A percentile compares a stretch with the other conserved stretches of the same genome.
Conservation (phyloP, 2,888 invertebrate genomes). For the Rotaria macrura region DNA sequence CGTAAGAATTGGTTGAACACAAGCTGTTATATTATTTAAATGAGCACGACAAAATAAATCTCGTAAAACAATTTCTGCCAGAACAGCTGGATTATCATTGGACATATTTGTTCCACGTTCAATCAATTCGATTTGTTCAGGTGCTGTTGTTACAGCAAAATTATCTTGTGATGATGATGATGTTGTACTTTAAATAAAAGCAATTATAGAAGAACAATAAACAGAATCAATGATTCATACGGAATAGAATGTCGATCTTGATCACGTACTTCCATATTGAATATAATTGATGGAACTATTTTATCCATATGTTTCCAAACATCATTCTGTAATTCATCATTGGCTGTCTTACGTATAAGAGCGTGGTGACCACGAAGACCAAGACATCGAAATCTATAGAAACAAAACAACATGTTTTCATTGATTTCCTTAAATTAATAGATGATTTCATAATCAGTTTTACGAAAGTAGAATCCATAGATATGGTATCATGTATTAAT, state of each 20-base stretch:
- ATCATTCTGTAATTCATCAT: conserved; percentile 17
- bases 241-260: not conserved
- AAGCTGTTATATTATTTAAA: conserved; percentile 12
- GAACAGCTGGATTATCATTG: not conserved
- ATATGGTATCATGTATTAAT: too few relatives aligned
- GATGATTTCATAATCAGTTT: not conserved
- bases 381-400: not conserved
- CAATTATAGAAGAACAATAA: not conserved
- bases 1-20: conserved; percentile 8
- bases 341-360: not conserved
- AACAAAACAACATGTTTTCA: not conserved
- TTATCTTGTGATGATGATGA: not conserved
- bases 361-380: conserved; percentile 19
- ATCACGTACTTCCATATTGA: not conserved
- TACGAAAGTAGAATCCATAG: too few relatives aligned
- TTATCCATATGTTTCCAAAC: conserved; percentile 16
- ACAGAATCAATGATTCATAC: not conserved
- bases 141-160: not conserved
- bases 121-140: conserved; percentile 20
- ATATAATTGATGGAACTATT: conserved; percentile 9
- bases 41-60: conserved; percentile 14
- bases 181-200: not conserved
- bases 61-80: not conserved
- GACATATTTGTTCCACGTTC: not conserved
- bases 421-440: not conserved